These are phyloP conservation scores for Barbus barbus DNA, from an alignment of 2,113 vertebrate species.

Conservation along the genomic window DNA sequence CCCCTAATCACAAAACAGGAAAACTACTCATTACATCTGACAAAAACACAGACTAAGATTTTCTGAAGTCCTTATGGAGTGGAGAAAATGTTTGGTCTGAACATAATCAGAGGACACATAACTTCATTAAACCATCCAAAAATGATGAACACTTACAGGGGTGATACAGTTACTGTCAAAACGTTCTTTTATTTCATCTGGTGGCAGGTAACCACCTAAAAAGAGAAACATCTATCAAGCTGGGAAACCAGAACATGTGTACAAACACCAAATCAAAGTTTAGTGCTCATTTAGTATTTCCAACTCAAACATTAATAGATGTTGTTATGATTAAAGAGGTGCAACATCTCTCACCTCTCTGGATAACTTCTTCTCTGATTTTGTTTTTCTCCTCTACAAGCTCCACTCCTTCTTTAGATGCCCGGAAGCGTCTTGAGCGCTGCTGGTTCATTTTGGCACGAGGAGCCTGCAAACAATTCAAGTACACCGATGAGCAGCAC, in stretches of 20 bases:
- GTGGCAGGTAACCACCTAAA: conserved; percentile 91
- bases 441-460: conserved; percentile 99
- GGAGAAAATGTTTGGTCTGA: not conserved
- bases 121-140: not conserved
- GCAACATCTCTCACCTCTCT: conserved; percentile 77
- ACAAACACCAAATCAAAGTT: not conserved
- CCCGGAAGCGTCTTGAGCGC: conserved; percentile 90
- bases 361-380: conserved; percentile 88
- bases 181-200: conserved; percentile 92
- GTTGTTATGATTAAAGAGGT: not conserved
- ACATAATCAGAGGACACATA: not conserved
- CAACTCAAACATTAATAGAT: not conserved
- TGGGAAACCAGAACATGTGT: not conserved
- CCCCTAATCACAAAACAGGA: conserved; percentile 75
- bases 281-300: not conserved
- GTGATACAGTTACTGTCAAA: conserved; percentile 99
- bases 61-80: not conserved
- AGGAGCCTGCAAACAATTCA: conserved; percentile 79
- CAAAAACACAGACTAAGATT: not conserved
- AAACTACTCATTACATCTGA: not conserved
- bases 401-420: conserved; percentile 94
- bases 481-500: not conserved
- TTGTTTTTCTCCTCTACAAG: conserved; percentile 84
- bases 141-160: conserved; percentile 80
- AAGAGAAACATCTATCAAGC: not conserved